phyloP scores from a whole-genome alignment of 2,888 invertebrate species.

The Mesoligia furuncula region DNA sequence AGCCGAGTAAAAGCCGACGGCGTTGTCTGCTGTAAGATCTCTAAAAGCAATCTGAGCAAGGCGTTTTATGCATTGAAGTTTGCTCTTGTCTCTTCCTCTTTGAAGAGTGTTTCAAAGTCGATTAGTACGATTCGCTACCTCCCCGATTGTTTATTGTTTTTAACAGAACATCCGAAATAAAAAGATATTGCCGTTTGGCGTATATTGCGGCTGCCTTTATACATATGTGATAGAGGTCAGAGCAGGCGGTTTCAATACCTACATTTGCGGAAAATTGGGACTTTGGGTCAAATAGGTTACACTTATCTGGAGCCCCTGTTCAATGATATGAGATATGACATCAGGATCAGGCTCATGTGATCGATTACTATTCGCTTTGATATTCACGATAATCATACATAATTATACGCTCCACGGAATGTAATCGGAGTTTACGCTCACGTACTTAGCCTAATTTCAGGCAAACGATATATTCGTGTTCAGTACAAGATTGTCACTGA shows the following conservation, averaged over 20 bases:
- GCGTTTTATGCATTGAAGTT: slow-evolving; percentile 65
- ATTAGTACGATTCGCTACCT: slow-evolving; percentile 60
- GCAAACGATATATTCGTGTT: slow-evolving; percentile 32
- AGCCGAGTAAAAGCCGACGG: slow-evolving; percentile 33
- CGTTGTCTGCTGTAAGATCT: slow-evolving; percentile 60
- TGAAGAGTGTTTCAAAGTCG: slow-evolving; percentile 62
- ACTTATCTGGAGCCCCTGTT: slow-evolving; percentile 21
- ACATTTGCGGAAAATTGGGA: slow-evolving; percentile 32
- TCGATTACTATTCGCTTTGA: slow-evolving; percentile 53
- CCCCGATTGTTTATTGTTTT: slow-evolving; percentile 65
- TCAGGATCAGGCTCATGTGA: slow-evolving; percentile 35
- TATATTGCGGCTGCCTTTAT: slow-evolving; percentile 55
- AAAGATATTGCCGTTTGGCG: slow-evolving; percentile 57
- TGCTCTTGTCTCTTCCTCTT: slow-evolving; percentile 46
- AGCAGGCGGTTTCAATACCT: slow-evolving; percentile 33
- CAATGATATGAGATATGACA: slow-evolving; percentile 23
- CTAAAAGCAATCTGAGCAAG: slow-evolving; percentile 64
- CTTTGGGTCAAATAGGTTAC: slow-evolving; percentile 34
- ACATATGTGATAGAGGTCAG: slow-evolving; percentile 56
- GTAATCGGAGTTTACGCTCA: slow-evolving; percentile 46
- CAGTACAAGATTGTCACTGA: slow-evolving; percentile 25
- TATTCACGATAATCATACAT: slow-evolving; percentile 58
- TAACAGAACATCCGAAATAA: slow-evolving; percentile 55
- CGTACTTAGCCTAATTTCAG: slow-evolving; percentile 31
- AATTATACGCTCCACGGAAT: slow-evolving; percentile 55